Conservation (phyloP, 64 coral and sea anemone species). For the Acropora yongei region DNA sequence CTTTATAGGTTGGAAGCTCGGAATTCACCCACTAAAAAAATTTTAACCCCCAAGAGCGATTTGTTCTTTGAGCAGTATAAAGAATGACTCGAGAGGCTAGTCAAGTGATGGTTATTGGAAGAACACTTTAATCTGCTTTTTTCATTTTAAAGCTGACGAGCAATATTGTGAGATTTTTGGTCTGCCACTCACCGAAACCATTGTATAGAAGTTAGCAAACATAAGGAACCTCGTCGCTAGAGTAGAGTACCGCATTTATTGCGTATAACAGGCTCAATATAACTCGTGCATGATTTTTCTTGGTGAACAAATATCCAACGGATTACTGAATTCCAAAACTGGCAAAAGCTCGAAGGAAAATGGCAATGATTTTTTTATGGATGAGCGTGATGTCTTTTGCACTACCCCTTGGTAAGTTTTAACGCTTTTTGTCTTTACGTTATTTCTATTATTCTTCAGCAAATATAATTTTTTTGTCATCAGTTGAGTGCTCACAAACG, state of each 20-base stretch:
- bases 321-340: neutral
- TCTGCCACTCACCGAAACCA: no score
- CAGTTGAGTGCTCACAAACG: no score
- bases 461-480: no score
- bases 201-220: neutral
- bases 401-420: neutral
- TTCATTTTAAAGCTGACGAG: no score
- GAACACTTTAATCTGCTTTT: neutral
- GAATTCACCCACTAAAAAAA: no score
- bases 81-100: neutral
- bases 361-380: neutral
- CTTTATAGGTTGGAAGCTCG: no score
- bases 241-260: neutral
- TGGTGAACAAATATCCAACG: neutral
- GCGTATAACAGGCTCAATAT: neutral
- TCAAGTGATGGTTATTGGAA: neutral
- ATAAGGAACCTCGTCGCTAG: neutral
- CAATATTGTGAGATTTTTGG: no score
- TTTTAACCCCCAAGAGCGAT: no score
- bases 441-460: neutral
- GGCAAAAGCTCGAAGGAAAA: neutral
- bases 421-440: no score
- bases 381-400: neutral
- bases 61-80: neutral
- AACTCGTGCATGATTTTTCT: neutral